Conservation (phyloP, 2,113 vertebrate genomes). For the Lasiurus borealis region DNA sequence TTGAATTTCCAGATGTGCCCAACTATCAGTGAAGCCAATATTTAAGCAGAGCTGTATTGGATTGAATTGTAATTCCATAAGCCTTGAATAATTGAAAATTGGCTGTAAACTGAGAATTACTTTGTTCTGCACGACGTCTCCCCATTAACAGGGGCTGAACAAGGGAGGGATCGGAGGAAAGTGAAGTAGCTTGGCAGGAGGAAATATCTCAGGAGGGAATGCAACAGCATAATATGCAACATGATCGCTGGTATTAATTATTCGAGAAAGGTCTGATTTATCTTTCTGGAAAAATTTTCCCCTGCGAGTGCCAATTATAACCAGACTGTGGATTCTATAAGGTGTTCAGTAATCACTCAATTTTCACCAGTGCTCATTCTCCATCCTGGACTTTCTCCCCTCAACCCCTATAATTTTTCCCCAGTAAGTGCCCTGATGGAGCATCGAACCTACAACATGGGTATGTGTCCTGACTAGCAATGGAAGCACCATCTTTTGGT, state of each 20-base stretch:
- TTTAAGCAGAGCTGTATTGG: background rate
- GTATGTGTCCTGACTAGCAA: background rate
- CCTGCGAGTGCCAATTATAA: background rate
- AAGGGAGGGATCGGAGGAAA: background rate
- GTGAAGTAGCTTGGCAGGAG: background rate
- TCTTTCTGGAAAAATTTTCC: constrained; percentile 19
- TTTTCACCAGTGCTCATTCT: background rate
- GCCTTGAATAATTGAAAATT: constrained; percentile 5
- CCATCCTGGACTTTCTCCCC: background rate
- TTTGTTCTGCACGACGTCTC: background rate
- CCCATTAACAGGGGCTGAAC: background rate
- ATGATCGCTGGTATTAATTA: background rate
- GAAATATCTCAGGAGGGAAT: constrained; percentile 14
- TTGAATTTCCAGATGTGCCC: constrained; percentile 27
- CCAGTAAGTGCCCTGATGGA: background rate
- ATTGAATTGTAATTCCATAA: background rate
- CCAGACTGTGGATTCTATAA: background rate
- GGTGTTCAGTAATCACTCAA: background rate
- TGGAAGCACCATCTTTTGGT: background rate
- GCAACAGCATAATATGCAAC: background rate
- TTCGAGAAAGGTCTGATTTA: constrained; percentile 33
- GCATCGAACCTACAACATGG: background rate
- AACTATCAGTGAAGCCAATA: constrained; percentile 7
- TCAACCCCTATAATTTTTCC: no score
- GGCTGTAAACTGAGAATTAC: background rate